Conservation (phyloP, 2,113 vertebrate species). For the Numenius arquata region DNA sequence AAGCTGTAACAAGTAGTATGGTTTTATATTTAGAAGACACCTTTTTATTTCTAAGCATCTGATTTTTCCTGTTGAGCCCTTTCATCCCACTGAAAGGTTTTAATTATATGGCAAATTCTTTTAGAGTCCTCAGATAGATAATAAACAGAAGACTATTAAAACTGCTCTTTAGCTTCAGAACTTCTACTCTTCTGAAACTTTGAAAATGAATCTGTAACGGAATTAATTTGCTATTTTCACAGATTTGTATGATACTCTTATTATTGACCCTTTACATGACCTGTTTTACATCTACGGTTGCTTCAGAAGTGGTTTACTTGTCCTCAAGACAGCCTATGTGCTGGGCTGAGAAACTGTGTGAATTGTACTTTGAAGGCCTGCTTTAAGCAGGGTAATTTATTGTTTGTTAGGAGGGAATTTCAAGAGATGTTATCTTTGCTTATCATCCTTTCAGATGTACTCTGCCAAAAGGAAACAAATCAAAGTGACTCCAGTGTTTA, state of each 20-base stretch:
- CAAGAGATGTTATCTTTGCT: constrained; percentile 25
- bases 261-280: neutral
- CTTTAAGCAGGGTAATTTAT: constrained; percentile 19
- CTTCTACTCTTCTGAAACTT: neutral
- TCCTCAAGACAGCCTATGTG: neutral
- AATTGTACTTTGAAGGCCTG: neutral
- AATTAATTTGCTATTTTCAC: neutral
- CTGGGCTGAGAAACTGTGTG: neutral
- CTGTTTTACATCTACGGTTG: neutral
- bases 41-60: neutral
- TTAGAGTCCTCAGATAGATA: neutral
- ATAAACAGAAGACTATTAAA: neutral
- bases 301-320: neutral
- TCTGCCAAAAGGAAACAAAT: constrained; percentile 9
- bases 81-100: neutral
- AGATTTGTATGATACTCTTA: neutral
- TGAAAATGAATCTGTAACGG: neutral
- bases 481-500: constrained; percentile 1
- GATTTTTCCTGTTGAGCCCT: neutral
- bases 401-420: constrained; percentile 29
- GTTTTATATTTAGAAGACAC: constrained; percentile 33
- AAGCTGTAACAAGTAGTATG: neutral
- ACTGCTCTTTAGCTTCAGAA: neutral
- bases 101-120: neutral
- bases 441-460: constrained; percentile 25